Conservation (phyloP, 2,113 vertebrate species). For the Hirundichthys speculiger region DNA sequence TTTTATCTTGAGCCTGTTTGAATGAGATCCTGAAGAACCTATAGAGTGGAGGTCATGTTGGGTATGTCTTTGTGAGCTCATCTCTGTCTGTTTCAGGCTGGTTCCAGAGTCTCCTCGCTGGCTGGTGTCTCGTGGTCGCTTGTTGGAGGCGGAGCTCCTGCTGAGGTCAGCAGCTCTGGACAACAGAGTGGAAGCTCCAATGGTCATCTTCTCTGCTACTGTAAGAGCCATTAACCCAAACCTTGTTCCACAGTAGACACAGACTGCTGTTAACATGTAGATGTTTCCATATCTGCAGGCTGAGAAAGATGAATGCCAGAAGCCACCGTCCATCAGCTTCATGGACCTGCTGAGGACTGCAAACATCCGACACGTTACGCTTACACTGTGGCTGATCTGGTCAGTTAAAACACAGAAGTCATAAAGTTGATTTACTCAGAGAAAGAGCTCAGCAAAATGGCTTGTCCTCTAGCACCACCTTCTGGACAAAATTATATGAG, state of each 20-base stretch:
- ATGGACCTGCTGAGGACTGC: slow-evolving; percentile 50
- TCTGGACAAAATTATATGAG: no score
- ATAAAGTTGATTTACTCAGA: no score
- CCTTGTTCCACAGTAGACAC: background rate
- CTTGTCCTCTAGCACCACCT: no score
- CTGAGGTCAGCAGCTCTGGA: slow-evolving; percentile 49
- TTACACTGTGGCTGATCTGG: slow-evolving; percentile 61
- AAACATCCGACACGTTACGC: slow-evolving; percentile 35
- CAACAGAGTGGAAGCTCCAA: slow-evolving; percentile 54
- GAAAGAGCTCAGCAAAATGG: no score
- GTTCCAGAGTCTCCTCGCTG: slow-evolving; percentile 68
- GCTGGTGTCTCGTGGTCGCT: slow-evolving; percentile 49
- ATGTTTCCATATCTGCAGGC: slow-evolving; percentile 24
- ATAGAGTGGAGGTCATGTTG: no score
- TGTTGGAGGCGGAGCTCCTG: slow-evolving; percentile 38
- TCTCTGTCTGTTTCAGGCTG: slow-evolving; percentile 31
- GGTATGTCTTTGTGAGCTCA: no score
- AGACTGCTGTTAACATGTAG: background rate
- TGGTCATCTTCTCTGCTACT: slow-evolving; percentile 32
- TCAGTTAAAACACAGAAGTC: slow-evolving; percentile 16
- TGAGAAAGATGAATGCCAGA: slow-evolving; percentile 16
- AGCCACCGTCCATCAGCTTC: slow-evolving; percentile 8
- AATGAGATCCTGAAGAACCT: no score
- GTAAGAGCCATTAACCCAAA: slow-evolving; percentile 23
- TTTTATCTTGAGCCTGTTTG: no score